Base-by-base conservation (phyloP, 2,888 invertebrate genomes). In the Noctuana brunneofusca region DNA sequence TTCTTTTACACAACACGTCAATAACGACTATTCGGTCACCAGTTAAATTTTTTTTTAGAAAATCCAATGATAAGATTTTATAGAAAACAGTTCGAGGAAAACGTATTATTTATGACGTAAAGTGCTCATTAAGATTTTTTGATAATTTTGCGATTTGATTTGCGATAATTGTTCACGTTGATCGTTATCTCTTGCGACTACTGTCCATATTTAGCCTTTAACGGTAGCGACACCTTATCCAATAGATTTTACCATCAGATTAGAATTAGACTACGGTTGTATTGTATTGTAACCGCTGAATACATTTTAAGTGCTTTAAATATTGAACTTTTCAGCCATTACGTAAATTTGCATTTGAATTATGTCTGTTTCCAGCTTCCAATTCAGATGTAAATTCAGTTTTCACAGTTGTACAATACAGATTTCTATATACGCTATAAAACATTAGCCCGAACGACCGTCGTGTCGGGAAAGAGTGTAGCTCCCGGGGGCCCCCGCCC, bases 81-180 rank as follows among this genome's bases (percentile, higher is more conserved):
- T 18, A 57, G 48, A 48, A 58, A 52, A 41, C 53, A 59, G 20
- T 59, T 59, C 59, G 32, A 22, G 53, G 59, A 59, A 59, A 43
- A 50, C 18, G 20, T 30, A 27, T 38, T 38, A 58, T 58, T 41
- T 41, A 5, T 59, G 59, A 59, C 46, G 59, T 53, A 53, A 20
- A 1, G 43, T 41, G 58, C 30, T 59, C 30, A 59, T 59, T 59
- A 59, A 53, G 43, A 59, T 50, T 52, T 32, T 43, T 43, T 27
- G 58, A 59, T 59, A 30, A 59, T 52, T 43, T 16, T 58, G 24
- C 38, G 41, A 54, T 54, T 55, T 43, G n/a, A 27, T 27, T 4
- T 27, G n/a, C 27, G 49, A 49, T 49, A 49, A 49, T 6, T 27
- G 3, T 24, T 49, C 27, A 49, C 24, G 14, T 24, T 55, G 55